A percentile compares a stretch with the other conserved stretches of the same genome.
phyloP scores from a whole-genome alignment of 2,797 vertebrate genomes.

The Myripristis jacobus region DNA sequence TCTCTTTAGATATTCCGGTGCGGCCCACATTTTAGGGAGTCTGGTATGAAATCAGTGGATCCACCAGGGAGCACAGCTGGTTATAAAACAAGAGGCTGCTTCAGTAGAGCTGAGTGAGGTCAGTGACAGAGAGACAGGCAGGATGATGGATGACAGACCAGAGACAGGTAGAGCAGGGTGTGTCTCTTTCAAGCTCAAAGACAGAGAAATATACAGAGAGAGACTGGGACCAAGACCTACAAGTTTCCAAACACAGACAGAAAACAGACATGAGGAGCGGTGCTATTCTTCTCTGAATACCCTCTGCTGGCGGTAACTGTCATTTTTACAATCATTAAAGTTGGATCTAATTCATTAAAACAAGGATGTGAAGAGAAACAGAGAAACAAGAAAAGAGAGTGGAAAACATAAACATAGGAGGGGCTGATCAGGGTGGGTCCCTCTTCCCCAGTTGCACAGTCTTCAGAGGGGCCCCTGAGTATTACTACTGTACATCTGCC shows the following conservation, averaged over 20 bases:
- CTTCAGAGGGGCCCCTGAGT: conserved; percentile 23
- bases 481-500: conserved; percentile 43
- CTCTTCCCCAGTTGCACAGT: conserved; percentile 5
- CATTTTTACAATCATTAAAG: neutral
- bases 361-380: conserved; percentile 10
- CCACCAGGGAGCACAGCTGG: conserved; percentile 62
- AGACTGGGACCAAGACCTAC: neutral
- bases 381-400: neutral
- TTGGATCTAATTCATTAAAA: conserved; percentile 1
- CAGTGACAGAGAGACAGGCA: conserved; percentile 34
- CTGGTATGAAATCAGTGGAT: conserved; percentile 2
- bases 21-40: conserved; percentile 13
- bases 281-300: neutral
- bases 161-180: conserved; percentile 45
- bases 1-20: conserved; percentile 7
- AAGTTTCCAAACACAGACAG: conserved; percentile 14
- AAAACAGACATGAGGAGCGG: neutral
- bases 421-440: conserved; percentile 41
- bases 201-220: conserved; percentile 13
- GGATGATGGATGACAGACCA: conserved; percentile 36
- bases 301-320: neutral
- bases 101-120: conserved; percentile 59
- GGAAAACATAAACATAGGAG: conserved; percentile 26
- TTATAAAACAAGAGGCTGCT: conserved; percentile 56
- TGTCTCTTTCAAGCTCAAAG: conserved; percentile 4